These are phyloP conservation scores for Chaetodon trifascialis DNA, from an alignment of 2,113 vertebrate genomes.

Conservation along the genomic window DNA sequence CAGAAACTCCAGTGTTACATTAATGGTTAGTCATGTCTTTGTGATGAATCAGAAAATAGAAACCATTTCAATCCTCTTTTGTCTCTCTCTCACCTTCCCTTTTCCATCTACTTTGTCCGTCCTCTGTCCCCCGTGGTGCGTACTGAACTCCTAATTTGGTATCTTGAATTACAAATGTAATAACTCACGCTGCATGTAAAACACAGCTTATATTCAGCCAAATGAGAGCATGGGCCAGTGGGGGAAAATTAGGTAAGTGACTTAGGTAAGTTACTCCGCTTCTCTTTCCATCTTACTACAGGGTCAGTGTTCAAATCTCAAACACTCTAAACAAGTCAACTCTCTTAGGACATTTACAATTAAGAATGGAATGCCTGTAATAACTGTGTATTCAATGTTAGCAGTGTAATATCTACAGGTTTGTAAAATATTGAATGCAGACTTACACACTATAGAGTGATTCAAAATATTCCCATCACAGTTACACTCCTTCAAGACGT, in stretches of 20 bases:
- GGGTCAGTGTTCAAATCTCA: neutral
- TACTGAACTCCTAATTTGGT: neutral
- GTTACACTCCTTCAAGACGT: neutral
- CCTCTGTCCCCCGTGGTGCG: slow-evolving; percentile 1
- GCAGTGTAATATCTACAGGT: neutral
- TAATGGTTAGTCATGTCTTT: neutral
- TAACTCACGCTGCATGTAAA: slow-evolving; percentile 20
- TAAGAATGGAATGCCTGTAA: neutral
- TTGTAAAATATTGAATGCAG: neutral
- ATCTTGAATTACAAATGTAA: slow-evolving; percentile 1
- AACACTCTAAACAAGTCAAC: neutral
- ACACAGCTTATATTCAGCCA: slow-evolving; percentile 24
- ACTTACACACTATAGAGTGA: neutral
- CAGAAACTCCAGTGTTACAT: neutral
- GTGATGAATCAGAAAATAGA: slow-evolving; percentile 13
- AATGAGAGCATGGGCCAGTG: slow-evolving; percentile 5
- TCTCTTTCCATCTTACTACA: neutral
- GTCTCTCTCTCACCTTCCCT: neutral
- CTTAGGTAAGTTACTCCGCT: slow-evolving; percentile 44
- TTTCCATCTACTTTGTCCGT: neutral
- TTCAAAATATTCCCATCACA: neutral
- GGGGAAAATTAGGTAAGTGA: slow-evolving; percentile 15
- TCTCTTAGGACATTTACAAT: neutral
- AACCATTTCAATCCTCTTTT: neutral
- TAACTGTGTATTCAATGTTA: neutral